phyloP scores from a whole-genome alignment of 2,113 vertebrate species.

The Stomatorhinus ivindoensis region DNA sequence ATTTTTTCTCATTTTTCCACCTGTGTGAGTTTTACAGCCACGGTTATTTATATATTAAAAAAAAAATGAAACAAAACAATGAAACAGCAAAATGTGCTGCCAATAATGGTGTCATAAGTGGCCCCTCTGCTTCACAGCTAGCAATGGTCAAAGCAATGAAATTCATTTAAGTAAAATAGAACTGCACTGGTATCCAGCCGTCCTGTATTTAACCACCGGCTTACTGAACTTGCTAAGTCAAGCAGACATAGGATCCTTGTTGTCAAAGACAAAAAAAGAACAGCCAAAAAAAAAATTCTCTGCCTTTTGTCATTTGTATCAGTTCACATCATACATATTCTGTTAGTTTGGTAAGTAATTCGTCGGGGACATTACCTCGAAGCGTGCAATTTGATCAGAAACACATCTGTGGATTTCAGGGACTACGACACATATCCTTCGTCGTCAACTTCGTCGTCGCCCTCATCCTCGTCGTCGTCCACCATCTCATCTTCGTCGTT shows the following conservation, averaged over 20 bases:
- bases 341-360: conserved; percentile 61
- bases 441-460: conserved; percentile 72
- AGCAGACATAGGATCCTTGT: conserved; percentile 36
- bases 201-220: neutral
- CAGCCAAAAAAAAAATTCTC: neutral
- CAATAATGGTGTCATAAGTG: neutral
- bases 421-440: conserved; percentile 78
- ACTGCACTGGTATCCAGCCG: neutral
- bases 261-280: conserved; percentile 37
- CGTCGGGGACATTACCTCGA: conserved; percentile 66
- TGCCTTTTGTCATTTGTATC: conserved; percentile 55
- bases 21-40: neutral
- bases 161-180: neutral
- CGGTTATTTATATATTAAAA: neutral
- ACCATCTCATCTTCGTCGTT: conserved; percentile 77
- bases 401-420: conserved; percentile 36
- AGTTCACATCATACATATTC: conserved; percentile 81
- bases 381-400: conserved; percentile 66
- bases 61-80: neutral
- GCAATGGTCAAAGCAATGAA: neutral
- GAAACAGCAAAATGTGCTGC: neutral
- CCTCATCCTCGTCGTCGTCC: conserved; percentile 80
- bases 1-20: conserved; percentile 7
- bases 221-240: conserved; percentile 25
- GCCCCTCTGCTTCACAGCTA: neutral